Evolutionary conservation across 2,888 invertebrate genomes (phyloP), one percentile per base, ranked within the genome.

Genomic region (Eristalis arbustorum): DNA sequence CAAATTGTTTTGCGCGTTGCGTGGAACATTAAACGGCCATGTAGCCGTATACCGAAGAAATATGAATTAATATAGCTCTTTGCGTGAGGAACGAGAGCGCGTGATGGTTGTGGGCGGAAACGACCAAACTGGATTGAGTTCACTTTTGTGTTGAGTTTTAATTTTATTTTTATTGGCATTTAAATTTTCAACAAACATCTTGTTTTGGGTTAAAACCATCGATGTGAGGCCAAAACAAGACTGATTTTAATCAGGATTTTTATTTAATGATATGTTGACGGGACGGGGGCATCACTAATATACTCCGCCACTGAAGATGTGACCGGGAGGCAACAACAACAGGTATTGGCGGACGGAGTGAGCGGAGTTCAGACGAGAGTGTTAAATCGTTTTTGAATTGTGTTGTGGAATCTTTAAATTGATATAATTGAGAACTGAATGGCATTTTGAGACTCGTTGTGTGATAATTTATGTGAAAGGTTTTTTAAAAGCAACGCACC

Each of bases 11-110:
- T 28, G 40, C 68, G 63, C 68, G 63, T 74, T 80, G 37, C 68
- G 34, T 63, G 68, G 31, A 74, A 68, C 80, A 63, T 80, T 74
- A 74, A 80, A 56, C 61, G 63, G 67, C 57, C 80, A 63, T 68
- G 80, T 74, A 57, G 28, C 37, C 34, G 37, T 37, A 37, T 37
- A 13, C 37, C 37, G 59, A 74, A 49, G 64, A 75, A 66, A 64
- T 79, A 56, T 73, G 62, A 73, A 66, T 72, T 72, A 66, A 23
- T 28, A 59, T 23, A 6, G 13, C 14, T 34, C 28, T 69, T 77
- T 31, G n/a, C 56, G 25, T 56, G 25, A 34, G 49, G 18, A 56
- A 56, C 25, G 31, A 49, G 49, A 49, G 42, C 42, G 8, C 6
- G 37, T 56, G 59, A 23, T 71, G 56, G 2, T 25, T 22, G 78